Evolutionary conservation across 2,113 vertebrate species (phyloP), one percentile per base, ranked within the genome.

Genomic region (Ploceus nigricollis): DNA sequence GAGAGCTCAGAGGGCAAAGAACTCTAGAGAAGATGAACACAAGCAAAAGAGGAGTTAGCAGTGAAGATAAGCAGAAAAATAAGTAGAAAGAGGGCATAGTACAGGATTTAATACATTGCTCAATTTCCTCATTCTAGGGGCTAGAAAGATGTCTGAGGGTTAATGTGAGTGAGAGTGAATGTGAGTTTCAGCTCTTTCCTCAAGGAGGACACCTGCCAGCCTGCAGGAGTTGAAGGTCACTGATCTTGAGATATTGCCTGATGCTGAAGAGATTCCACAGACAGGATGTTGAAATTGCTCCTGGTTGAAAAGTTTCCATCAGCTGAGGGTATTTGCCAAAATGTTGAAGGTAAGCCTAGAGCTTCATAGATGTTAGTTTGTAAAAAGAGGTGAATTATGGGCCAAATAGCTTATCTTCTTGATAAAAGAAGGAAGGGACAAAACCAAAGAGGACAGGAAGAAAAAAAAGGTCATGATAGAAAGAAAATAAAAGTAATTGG

Each of bases 51-150:
- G 7, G 4, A 68, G 28, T 31, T 47, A 79, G 27, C 11, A 28
- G 15, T 50, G 40, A 77, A 90, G 28, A 15, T 13, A 69, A 58
- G 27, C 9, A 60, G 56, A 63, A 94, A 82, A 77, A 24, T 6
- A 50, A 54, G 10, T 22, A 47, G 27, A 27, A 84, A 76, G 64
- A 37, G 1, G 1, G 10, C 0, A 0, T 37, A 22, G 11, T 11
- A 60, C 2, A 60, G 31, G 19, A 77, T 51, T 7, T 50, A 75
- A 75, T 7, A 35, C 8, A 1, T 24, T n/a, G 5, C 24, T 82
- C 30, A 23, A 8, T 72, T 83, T 80, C 44, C 45, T 56, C 12
- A 27, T 68, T 66, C 40, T 44, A 1, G n/a, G 8, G 4, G 2
- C 42, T 51, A 72, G 40, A 61, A 76, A 68, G 16, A 27, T 9